Percentiles rank a stretch among this genome's conserved stretches.
phyloP scores from a whole-genome alignment of 1,140 invertebrate species.

The Ephestia elutella region DNA sequence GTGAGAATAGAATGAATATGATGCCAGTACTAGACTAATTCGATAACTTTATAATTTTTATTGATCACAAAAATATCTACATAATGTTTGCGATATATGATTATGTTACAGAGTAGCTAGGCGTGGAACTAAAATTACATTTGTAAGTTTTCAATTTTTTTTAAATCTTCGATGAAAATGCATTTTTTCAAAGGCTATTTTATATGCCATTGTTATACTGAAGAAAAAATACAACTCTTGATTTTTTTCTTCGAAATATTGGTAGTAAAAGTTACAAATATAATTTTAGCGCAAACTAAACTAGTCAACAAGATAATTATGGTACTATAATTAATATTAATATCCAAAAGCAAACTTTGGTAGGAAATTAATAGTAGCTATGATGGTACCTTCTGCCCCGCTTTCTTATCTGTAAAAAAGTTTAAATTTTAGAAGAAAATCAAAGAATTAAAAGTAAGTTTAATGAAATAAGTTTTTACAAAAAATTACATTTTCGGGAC shows the following conservation, averaged over 20 bases:
- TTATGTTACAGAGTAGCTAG: slow-evolving; percentile 12
- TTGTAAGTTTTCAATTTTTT: neutral
- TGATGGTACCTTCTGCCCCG: neutral
- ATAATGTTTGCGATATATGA: neutral
- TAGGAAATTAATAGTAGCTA: slow-evolving; percentile 13
- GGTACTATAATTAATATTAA: neutral
- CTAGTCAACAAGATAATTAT: neutral
- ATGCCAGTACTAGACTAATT: too few relatives aligned
- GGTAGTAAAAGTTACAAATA: neutral
- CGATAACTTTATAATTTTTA: too few relatives aligned
- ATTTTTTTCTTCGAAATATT: too few relatives aligned
- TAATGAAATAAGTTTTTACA: neutral
- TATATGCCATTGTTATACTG: too few relatives aligned
- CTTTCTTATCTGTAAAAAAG: neutral
- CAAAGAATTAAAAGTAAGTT: neutral
- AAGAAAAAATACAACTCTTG: too few relatives aligned
- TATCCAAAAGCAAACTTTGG: slow-evolving; percentile 40
- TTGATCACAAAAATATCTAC: too few relatives aligned
- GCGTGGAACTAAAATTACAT: neutral
- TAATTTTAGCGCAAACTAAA: neutral
- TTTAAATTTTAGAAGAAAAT: too few relatives aligned
- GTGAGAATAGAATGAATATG: too few relatives aligned
- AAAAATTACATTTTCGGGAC: neutral
- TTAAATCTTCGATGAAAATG: too few relatives aligned
- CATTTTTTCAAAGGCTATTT: too few relatives aligned